Percentiles rank a stretch among this genome's conserved stretches.
Evolutionary conservation across 2,888 invertebrate genomes (phyloP).

Genomic region (Drosophila algonquin): DNA sequence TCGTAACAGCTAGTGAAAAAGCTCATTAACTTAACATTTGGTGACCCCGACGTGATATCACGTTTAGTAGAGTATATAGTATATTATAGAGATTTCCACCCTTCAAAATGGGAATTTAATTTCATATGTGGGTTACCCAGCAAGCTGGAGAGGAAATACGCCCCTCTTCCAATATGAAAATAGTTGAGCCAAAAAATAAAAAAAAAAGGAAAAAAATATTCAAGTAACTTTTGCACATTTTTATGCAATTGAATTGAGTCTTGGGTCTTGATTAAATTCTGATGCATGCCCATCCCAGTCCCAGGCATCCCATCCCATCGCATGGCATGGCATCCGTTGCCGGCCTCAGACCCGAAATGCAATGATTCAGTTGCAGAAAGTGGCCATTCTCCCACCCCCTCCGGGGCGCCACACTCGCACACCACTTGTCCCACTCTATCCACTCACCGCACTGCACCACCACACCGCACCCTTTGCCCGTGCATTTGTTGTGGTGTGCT

Average conservation of each 20-base stretch:
- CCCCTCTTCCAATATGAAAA: slow-evolving; percentile 7
- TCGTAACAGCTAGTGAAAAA: too few relatives aligned
- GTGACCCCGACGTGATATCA: too few relatives aligned
- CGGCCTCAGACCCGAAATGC: slow-evolving; percentile 34
- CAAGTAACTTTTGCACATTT: slow-evolving; percentile 52
- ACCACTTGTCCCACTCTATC: slow-evolving; percentile 4
- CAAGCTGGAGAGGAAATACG: slow-evolving; percentile 9
- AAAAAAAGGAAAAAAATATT: slow-evolving; percentile 9
- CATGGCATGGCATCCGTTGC: slow-evolving; percentile 10
- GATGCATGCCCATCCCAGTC: slow-evolving; percentile 47
- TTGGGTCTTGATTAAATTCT: slow-evolving; percentile 70
- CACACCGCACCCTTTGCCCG: slow-evolving; percentile 3
- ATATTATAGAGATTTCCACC: not conserved
- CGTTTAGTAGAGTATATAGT: too few relatives aligned
- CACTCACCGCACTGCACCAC: slow-evolving; percentile 37
- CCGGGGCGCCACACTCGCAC: not conserved
- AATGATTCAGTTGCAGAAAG: slow-evolving; percentile 67
- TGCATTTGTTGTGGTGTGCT: slow-evolving; percentile 65
- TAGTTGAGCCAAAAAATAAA: slow-evolving; percentile 10
- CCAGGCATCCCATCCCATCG: not conserved
- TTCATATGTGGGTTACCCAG: slow-evolving; percentile 34
- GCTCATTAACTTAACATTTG: not conserved
- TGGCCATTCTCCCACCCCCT: slow-evolving; percentile 13
- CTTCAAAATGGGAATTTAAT: slow-evolving; percentile 14
- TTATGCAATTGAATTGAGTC: slow-evolving; percentile 51